A percentile compares a stretch with the other conserved stretches of the same genome.
These are phyloP conservation scores for Streptopelia turtur DNA, from an alignment of 2,797 vertebrate species.

Conservation along the genomic window DNA sequence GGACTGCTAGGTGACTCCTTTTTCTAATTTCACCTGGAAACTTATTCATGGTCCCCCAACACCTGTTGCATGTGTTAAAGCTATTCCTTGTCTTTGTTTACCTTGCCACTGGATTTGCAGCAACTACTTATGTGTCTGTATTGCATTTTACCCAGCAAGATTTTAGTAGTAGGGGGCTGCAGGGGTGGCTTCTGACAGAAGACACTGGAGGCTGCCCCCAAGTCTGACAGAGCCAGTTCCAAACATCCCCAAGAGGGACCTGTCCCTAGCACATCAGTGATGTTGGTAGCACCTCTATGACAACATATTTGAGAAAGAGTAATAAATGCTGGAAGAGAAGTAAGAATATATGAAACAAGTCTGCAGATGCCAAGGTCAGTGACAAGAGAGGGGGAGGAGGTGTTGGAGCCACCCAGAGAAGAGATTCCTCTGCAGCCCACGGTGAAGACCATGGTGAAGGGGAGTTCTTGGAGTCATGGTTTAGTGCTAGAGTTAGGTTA, in stretches of 20 bases:
- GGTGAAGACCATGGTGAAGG: neutral
- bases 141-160: neutral
- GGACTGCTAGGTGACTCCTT: neutral
- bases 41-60: neutral
- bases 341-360: neutral
- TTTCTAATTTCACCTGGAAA: neutral
- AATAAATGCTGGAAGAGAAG: neutral
- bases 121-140: neutral
- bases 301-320: neutral
- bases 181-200: neutral
- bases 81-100: neutral
- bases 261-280: neutral
- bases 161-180: neutral
- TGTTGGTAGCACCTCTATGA: neutral
- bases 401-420: fast-evolving
- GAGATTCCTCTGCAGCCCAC: fast-evolving
- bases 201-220: neutral
- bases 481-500: too few relatives aligned
- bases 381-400: neutral
- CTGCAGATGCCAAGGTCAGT: neutral
- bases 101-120: neutral
- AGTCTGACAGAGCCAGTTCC: neutral
- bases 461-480: too few relatives aligned
- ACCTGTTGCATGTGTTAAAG: neutral
- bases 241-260: neutral